A percentile compares a stretch with the other conserved stretches of the same genome.
These are phyloP conservation scores for Phorcus lineatus DNA, from an alignment of 2,888 invertebrate species.

Conservation along the genomic window DNA sequence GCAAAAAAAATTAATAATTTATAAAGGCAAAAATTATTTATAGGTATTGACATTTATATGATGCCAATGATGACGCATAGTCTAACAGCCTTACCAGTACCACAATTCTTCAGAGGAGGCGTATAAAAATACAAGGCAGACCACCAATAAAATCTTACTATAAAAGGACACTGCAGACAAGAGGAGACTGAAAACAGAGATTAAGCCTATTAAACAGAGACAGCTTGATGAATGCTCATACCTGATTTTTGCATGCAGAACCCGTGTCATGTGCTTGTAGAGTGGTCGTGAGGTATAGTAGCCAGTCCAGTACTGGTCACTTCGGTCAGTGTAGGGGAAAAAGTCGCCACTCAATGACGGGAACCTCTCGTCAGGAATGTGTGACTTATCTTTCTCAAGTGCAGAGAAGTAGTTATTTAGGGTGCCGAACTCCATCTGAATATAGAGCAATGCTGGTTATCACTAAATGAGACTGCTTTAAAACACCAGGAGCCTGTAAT, in stretches of 20 bases:
- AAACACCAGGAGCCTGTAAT: too few species aligned
- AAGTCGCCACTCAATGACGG: slow-evolving; percentile 73
- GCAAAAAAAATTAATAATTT: neutral
- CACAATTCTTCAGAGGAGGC: too few species aligned
- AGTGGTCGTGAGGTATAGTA: slow-evolving; percentile 74
- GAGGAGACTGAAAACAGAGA: too few species aligned
- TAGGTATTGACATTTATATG: too few species aligned
- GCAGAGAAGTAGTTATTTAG: slow-evolving; percentile 71
- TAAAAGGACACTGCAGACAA: too few species aligned
- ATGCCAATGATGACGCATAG: too few species aligned
- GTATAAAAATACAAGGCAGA: too few species aligned
- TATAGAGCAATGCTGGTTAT: neutral
- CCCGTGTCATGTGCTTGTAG: slow-evolving; percentile 68
- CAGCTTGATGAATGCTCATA: slow-evolving; percentile 27
- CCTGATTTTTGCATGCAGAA: slow-evolving; percentile 66
- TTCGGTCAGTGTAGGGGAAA: slow-evolving; percentile 74
- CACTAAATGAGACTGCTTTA: too few species aligned
- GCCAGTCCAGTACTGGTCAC: slow-evolving; percentile 76
- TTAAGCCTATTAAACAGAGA: neutral
- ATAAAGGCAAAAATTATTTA: too few species aligned
- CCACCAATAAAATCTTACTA: too few species aligned
- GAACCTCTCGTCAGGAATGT: slow-evolving; percentile 33
- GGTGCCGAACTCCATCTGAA: slow-evolving; percentile 73
- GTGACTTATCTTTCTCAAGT: slow-evolving; percentile 39
- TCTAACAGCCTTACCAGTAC: too few species aligned